Evolutionary conservation across 2,888 invertebrate species (phyloP).

Genomic region (Drosophila flavopinicola): DNA sequence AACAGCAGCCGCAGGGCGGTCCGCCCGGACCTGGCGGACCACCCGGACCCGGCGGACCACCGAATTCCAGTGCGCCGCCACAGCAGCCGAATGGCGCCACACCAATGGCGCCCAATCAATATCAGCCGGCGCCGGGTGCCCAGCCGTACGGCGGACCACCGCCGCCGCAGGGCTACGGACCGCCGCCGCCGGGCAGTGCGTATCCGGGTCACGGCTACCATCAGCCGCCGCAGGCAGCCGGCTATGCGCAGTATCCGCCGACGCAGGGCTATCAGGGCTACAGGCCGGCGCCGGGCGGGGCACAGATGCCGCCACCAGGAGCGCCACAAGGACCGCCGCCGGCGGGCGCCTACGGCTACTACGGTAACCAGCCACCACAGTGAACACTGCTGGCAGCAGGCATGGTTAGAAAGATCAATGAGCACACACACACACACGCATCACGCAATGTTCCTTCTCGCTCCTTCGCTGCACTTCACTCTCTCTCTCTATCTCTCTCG

Average conservation of each 20-base stretch:
- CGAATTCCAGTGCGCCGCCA: slow-evolving; percentile 82
- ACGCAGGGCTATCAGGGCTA: slow-evolving; percentile 88
- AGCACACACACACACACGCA: slow-evolving; percentile 10
- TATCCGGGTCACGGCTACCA: slow-evolving; percentile 86
- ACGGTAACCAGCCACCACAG: slow-evolving; percentile 91
- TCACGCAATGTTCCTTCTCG: not conserved
- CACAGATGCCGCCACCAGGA: slow-evolving; percentile 86
- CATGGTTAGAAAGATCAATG: not conserved
- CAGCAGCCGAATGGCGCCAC: slow-evolving; percentile 81
- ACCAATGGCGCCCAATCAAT: slow-evolving; percentile 83
- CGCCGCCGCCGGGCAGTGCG: slow-evolving; percentile 82
- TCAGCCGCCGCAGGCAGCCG: slow-evolving; percentile 85
- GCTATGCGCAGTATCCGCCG: slow-evolving; percentile 87
- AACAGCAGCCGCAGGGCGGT: slow-evolving; percentile 73
- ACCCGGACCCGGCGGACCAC: slow-evolving; percentile 68
- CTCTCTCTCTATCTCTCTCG: not conserved
- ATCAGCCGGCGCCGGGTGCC: slow-evolving; percentile 82
- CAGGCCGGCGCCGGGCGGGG: slow-evolving; percentile 85
- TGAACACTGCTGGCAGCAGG: slow-evolving; percentile 45
- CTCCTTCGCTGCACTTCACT: not conserved
- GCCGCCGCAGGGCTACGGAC: slow-evolving; percentile 82
- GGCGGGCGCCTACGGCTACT: slow-evolving; percentile 91
- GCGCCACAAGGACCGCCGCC: slow-evolving; percentile 85
- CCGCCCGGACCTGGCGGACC: slow-evolving; percentile 64
- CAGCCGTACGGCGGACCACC: slow-evolving; percentile 83